Percentiles rank a stretch among this genome's conserved stretches.
phyloP scores from a whole-genome alignment of 2,113 vertebrate genomes.

The Strix uralensis region DNA sequence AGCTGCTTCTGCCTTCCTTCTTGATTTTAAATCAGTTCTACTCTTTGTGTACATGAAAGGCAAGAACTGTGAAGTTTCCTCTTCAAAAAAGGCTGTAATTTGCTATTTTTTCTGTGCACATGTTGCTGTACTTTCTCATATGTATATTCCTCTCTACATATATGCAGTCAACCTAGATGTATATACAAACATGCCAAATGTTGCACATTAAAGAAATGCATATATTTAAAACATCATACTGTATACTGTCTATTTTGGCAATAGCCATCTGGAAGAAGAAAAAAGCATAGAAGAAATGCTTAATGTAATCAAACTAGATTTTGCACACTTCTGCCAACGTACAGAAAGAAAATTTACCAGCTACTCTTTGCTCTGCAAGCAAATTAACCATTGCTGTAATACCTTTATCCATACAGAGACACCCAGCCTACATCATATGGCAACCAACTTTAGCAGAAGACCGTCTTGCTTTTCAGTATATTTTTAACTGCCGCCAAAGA shows the following conservation, averaged over 20 bases:
- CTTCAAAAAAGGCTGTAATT: background rate
- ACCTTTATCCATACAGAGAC: background rate
- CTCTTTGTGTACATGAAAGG: background rate
- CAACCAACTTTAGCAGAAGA: background rate
- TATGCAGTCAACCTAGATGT: background rate
- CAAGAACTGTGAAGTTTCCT: background rate
- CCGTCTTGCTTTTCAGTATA: background rate
- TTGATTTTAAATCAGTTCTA: background rate
- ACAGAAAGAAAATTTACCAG: background rate
- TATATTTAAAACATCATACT: slow-evolving; percentile 22
- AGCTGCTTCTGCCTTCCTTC: background rate
- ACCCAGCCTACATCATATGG: fast-evolving
- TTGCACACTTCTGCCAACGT: background rate
- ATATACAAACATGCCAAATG: slow-evolving; percentile 36
- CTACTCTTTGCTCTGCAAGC: background rate
- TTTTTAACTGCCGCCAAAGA: background rate
- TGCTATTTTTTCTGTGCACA: background rate
- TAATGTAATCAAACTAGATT: background rate
- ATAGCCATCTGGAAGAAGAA: slow-evolving; percentile 20
- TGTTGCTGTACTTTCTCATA: background rate
- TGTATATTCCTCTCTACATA: background rate
- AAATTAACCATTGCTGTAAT: background rate
- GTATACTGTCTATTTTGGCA: slow-evolving; percentile 14
- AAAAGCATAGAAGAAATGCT: background rate
- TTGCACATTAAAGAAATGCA: slow-evolving; percentile 5